Evolutionary conservation across 2,888 invertebrate species (phyloP).

Genomic region (Lucinisca nassula): DNA sequence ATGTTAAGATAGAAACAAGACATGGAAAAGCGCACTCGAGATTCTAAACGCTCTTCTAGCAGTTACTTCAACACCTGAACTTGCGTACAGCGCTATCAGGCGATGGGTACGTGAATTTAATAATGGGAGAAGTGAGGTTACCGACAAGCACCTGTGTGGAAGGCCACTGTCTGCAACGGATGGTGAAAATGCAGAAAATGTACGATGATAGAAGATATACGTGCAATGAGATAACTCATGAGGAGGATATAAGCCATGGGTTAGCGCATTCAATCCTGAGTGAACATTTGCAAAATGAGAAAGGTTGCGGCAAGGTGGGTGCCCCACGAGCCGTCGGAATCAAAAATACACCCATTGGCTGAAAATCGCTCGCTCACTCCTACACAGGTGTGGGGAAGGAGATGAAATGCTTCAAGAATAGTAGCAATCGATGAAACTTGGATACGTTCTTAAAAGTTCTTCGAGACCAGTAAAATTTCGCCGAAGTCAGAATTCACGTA

Average conservation of each 20-base stretch:
- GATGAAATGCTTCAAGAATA: too few relatives aligned
- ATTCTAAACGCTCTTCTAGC: conserved; percentile 1
- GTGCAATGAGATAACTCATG: background rate
- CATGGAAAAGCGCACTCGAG: background rate
- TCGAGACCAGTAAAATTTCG: background rate
- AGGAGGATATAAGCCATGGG: conserved; percentile 10
- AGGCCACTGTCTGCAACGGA: background rate
- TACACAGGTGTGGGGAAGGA: background rate
- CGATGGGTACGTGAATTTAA: background rate
- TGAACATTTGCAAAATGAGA: conserved; percentile 9
- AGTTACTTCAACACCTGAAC: background rate
- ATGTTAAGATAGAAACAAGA: conserved; percentile 5
- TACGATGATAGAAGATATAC: background rate
- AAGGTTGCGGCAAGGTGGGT: conserved; percentile 15
- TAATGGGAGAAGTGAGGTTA: background rate
- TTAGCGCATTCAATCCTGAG: background rate
- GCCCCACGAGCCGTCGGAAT: conserved; percentile 14
- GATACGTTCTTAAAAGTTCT: background rate
- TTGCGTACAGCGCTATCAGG: background rate
- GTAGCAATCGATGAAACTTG: background rate
- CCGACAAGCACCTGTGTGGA: background rate
- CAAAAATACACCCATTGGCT: background rate
- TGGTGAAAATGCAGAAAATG: background rate
- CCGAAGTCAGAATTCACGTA: background rate
- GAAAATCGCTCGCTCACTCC: background rate